These are phyloP conservation scores for Orientallactaga sibirica DNA, from an alignment of 2,797 vertebrate genomes.

Conservation along the genomic window DNA sequence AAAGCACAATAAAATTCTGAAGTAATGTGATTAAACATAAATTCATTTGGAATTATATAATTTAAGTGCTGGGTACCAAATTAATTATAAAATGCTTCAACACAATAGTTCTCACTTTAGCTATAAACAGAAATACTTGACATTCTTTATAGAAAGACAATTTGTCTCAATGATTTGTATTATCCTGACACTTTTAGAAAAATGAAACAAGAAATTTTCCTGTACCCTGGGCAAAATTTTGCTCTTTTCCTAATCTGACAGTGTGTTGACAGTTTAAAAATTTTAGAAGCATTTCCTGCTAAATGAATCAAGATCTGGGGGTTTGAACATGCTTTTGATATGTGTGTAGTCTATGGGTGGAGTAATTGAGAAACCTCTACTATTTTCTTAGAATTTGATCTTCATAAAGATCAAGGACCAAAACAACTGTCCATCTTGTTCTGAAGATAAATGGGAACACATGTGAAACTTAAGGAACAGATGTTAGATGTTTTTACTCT, in stretches of 20 bases:
- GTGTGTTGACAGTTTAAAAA: not conserved
- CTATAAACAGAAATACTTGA: not conserved
- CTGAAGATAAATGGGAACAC: constrained; percentile 28
- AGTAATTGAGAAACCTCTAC: no score
- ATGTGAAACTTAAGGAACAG: not conserved
- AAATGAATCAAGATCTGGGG: not conserved
- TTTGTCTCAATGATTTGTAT: not conserved
- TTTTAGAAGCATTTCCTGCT: constrained; percentile 9
- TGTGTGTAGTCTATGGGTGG: not conserved
- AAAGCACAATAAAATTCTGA: not conserved
- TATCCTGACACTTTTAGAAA: not conserved
- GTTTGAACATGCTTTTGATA: not conserved
- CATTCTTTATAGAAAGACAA: not conserved
- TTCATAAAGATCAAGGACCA: not conserved
- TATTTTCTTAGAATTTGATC: not conserved
- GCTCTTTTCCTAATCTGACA: constrained; percentile 13
- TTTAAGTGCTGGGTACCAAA: not conserved
- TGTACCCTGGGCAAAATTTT: constrained; percentile 19
- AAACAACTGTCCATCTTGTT: not conserved
- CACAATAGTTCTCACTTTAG: not conserved
- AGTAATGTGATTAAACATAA: not conserved
- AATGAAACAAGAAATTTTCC: constrained; percentile 20
- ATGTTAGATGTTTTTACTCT: not conserved
- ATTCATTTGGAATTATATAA: not conserved
- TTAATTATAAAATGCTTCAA: not conserved